Evolutionary conservation across 2,888 invertebrate genomes (phyloP).

Genomic region (Scaptomyza flava): DNA sequence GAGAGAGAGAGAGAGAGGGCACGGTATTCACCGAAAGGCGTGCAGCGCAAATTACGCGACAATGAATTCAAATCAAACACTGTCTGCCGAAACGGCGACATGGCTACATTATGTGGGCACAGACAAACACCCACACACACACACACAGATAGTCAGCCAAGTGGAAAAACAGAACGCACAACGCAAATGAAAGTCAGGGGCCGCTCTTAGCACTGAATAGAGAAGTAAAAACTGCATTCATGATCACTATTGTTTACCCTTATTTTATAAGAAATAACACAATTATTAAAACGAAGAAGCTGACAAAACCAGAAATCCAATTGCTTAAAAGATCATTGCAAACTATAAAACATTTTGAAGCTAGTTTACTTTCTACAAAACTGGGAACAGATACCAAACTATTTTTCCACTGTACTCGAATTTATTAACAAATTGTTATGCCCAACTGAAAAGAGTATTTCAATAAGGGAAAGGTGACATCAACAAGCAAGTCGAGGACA

Average conservation of each 20-base stretch:
- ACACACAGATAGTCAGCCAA: conserved; percentile 27
- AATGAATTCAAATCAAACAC: conserved; percentile 80
- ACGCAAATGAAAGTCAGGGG: conserved; percentile 48
- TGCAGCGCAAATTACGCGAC: conserved; percentile 70
- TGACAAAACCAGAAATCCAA: too few relatives aligned
- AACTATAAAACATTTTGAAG: too few relatives aligned
- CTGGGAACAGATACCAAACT: too few relatives aligned
- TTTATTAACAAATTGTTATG: background rate
- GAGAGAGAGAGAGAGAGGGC: background rate
- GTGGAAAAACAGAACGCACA: conserved; percentile 45
- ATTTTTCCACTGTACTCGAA: too few relatives aligned
- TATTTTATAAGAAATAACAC: background rate
- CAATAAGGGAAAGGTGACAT: conserved; percentile 52
- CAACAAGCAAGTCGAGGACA: conserved; percentile 52
- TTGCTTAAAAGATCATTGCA: too few relatives aligned
- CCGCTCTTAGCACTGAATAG: background rate
- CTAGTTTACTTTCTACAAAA: too few relatives aligned
- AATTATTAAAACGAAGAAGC: too few relatives aligned
- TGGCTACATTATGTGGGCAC: conserved; percentile 72
- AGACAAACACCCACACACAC: conserved; percentile 32
- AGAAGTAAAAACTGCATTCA: background rate
- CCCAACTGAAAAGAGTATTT: conserved; percentile 26
- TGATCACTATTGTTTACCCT: conserved; percentile 10
- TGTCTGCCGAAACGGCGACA: conserved; percentile 73
- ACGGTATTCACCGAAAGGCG: conserved; percentile 49